Evolutionary conservation across 2,113 vertebrate genomes (phyloP), one percentile per base, ranked within the genome.

Genomic region (Pavo muticus): DNA sequence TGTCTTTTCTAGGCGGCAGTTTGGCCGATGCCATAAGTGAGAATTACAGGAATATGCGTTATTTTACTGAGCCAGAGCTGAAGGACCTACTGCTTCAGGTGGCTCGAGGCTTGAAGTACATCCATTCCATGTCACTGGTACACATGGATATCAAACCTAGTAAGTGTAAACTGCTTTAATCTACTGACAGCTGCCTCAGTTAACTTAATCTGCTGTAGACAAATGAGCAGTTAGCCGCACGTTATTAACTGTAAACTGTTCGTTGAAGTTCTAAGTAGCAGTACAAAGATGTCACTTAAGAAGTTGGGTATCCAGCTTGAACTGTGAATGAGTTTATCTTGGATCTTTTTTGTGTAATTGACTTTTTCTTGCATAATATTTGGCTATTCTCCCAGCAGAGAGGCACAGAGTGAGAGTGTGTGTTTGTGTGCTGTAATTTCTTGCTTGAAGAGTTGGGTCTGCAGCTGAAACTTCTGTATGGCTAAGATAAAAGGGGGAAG

Each of bases 81-180:
- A 99, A 99, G 94, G 99, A 99, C 93, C 96, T 99, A 82, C 97
- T 99, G 81, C 97, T 99, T 69, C 99, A 99, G 90, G 99, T 99
- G 91, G 98, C 98, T 39, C 98, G 98, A 19, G 99, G 99, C 35
- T 98, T 99, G 70, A 99, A 98, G 90, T 99, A 99, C 93, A 99
- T 99, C 96, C 99, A 99, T 97, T 99, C 99, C 7, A 99, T 99
- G 88, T 99, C 98, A 40, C 98, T 99, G 95, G 99, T 99, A 91
- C 99, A 99, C 97, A 99, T 99, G 99, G 99, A 99, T 97, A 99
- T 99, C 97, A 99, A 99, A 93, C 99, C 99, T 61, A 99, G 99
- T 99, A 97, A 98, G 99, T 99, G 50, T 76, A 63, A 68, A 57
- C 57, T 61, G 9, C 24, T 88, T 56, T 75, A 57, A 14, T 84